These are phyloP conservation scores for Tetrapedia diversipes DNA, from an alignment of 2,888 invertebrate species.

Conservation along the genomic window DNA sequence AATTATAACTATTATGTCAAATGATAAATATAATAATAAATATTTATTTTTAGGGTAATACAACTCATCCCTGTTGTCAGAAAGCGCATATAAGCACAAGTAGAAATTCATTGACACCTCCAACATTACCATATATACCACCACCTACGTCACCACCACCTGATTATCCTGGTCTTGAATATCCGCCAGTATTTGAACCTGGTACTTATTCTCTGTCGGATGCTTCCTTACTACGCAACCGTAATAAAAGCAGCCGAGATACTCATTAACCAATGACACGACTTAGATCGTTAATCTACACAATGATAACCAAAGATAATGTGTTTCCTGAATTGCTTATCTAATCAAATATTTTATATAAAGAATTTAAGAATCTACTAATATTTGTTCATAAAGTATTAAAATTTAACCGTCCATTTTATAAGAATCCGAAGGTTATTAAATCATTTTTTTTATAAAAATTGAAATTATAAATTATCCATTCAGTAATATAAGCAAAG, in stretches of 20 bases:
- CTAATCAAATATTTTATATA: constrained; percentile 31
- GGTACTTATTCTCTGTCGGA: constrained; percentile 91
- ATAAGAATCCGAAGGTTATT: constrained; percentile 28
- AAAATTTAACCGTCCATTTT: constrained; percentile 57
- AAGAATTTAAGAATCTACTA: constrained; percentile 31
- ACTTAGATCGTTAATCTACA: constrained; percentile 25
- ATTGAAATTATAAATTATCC: constrained; percentile 34
- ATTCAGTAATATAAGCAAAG: constrained; percentile 19
- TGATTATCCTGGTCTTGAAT: constrained; percentile 92
- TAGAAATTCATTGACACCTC: constrained; percentile 74
- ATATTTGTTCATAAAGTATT: constrained; percentile 57
- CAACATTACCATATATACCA: constrained; percentile 78
- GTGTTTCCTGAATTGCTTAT: constrained; percentile 33
- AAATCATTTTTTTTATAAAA: constrained; percentile 32
- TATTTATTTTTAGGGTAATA: constrained; percentile 74
- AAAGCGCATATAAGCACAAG: constrained; percentile 68
- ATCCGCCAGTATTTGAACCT: constrained; percentile 93
- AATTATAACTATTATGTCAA: background rate
- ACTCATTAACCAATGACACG: constrained; percentile 41
- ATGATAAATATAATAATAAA: constrained; percentile 6
- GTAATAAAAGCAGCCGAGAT: constrained; percentile 71
- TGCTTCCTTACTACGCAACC: constrained; percentile 79
- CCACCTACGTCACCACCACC: constrained; percentile 83
- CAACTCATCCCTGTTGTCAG: constrained; percentile 73
- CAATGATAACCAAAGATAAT: constrained; percentile 65